Base-by-base conservation (phyloP, 2,113 vertebrate species). In the Salvelinus fontinalis region DNA sequence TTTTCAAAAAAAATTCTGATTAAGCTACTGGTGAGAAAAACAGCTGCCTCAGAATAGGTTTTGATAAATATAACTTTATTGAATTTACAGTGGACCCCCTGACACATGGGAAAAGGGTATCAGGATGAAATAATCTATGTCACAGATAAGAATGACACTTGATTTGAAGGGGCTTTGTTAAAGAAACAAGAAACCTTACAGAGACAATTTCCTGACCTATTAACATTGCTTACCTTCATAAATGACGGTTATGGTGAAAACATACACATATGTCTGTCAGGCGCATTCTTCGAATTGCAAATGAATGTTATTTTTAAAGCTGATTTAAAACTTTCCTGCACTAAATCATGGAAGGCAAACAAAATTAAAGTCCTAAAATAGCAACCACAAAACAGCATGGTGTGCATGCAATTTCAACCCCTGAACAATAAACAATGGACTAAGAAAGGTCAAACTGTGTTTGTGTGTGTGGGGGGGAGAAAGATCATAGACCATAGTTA, bases 341-440 rank as follows among this genome's bases (percentile, higher is more conserved):
- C 11, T 51, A 51, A 51, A 60, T 22, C n/a, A 22, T 60, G 16
- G n/a, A 20, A 60, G 8, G 20, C 59, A 60, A 60, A 22, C 18
- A 22, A 60, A 12, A 14, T 60, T 22, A 54, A 34, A 34, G 51
- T 54, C 18, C 12, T 4, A 62, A 62, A 62, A n/a, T 16, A 22
- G 59, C 59, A 62, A 62, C 59, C n/a, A 62, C 7, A 54, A 62
- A 62, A 62, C 20, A 57, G 18, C 22, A 64, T 64, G 62, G n/a
- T 64, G 20, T 64, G 34, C 26, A 27, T 49, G 1, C 13, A n/a
- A 14, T 5, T 44, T 48, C 18, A 24, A 66, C 34, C 34, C 12
- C 4, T 24, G 16, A 26, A 74, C 59, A 73, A 73, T 59, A 60
- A 72, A 64, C 57, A 64, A 64, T 64, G 59, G 59, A 64, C 73